Conservation (phyloP, 2,888 invertebrate species). For the Eilema griseolum region DNA sequence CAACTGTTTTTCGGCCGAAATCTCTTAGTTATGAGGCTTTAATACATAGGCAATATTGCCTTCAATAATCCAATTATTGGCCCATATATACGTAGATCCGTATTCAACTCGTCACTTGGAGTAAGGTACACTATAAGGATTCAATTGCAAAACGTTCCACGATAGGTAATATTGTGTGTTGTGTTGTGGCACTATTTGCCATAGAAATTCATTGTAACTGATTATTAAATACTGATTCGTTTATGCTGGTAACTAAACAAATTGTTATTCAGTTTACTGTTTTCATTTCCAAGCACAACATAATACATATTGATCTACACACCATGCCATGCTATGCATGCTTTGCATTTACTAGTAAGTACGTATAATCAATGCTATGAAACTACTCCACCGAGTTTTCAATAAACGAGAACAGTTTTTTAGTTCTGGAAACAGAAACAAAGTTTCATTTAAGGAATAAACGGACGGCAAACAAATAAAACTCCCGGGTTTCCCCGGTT, state of each 20-base stretch:
- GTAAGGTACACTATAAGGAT: constrained; percentile 32
- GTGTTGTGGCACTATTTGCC: constrained; percentile 7
- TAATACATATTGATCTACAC: too few species aligned
- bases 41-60: not conserved
- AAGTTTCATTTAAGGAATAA: too few species aligned
- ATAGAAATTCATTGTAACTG: not conserved
- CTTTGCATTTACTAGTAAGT: too few species aligned
- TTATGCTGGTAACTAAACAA: too few species aligned
- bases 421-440: not conserved
- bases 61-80: constrained; percentile 26
- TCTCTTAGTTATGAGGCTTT: not conserved
- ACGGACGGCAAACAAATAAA: too few species aligned
- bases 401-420: not conserved
- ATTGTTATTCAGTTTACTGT: too few species aligned
- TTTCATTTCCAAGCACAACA: too few species aligned
- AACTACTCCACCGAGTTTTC: not conserved
- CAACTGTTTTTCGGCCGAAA: not conserved
- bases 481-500: too few species aligned
- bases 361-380: not conserved
- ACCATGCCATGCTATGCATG: too few species aligned
- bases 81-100: constrained; percentile 10
- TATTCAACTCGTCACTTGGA: constrained; percentile 22
- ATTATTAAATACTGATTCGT: too few species aligned
- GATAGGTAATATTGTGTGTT: constrained; percentile 22
- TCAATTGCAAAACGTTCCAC: constrained; percentile 8